Evolutionary conservation across 2,888 invertebrate genomes (phyloP).

Genomic region (Bellardia bayeri): DNA sequence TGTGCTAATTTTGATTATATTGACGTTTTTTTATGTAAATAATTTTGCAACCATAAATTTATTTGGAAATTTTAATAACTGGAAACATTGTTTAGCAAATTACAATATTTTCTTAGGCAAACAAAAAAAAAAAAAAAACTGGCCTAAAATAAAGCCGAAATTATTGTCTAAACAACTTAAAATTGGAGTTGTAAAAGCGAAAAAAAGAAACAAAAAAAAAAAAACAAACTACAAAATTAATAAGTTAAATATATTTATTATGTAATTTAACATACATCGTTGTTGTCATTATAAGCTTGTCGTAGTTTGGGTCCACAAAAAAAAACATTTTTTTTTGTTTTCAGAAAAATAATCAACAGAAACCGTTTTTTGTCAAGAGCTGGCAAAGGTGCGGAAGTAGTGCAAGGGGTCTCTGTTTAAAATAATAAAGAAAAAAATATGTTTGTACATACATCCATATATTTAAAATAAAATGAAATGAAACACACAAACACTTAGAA

Average conservation of each 20-base stretch:
- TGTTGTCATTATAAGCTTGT: conserved; percentile 44
- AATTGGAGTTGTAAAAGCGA: conserved; percentile 36
- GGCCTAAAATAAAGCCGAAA: conserved; percentile 31
- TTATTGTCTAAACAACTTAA: conserved; percentile 39
- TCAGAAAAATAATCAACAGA: conserved; percentile 36
- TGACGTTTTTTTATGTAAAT: neutral
- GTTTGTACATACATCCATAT: no score
- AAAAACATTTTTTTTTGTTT: conserved; percentile 2
- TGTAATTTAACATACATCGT: conserved; percentile 62
- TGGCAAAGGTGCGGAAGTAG: conserved; percentile 51
- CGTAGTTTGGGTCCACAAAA: conserved; percentile 47
- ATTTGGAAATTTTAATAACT: conserved; percentile 15
- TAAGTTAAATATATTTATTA: conserved; percentile 61
- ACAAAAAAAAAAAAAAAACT: neutral
- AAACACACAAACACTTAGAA: neutral
- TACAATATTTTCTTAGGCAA: conserved; percentile 13
- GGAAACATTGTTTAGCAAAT: conserved; percentile 34
- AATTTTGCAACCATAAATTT: neutral
- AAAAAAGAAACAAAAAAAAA: conserved; percentile 28
- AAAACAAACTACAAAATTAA: conserved; percentile 9
- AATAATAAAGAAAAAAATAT: conserved; percentile 54
- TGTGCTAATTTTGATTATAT: neutral
- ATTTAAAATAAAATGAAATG: neutral
- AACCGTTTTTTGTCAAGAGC: conserved; percentile 39
- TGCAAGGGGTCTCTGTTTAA: conserved; percentile 48